Percentiles rank a stretch among this genome's conserved stretches.
These are phyloP conservation scores for Araneus ventricosus DNA, from an alignment of 1,140 invertebrate species.

Conservation along the genomic window DNA sequence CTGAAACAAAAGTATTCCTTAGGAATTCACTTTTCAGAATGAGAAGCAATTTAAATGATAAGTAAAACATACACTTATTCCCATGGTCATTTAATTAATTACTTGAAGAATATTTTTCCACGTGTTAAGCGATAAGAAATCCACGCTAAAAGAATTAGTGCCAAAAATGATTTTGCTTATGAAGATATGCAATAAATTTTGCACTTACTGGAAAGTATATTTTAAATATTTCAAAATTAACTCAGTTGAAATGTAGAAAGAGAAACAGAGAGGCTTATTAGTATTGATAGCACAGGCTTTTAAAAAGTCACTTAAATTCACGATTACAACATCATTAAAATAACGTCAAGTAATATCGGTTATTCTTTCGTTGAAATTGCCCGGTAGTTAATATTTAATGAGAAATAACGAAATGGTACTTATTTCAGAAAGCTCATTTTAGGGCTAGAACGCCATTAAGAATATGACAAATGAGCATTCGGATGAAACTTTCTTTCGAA, in stretches of 20 bases:
- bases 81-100: not conserved
- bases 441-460: not conserved
- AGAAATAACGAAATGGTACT: slow-evolving; percentile 10
- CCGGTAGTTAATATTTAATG: slow-evolving; percentile 28
- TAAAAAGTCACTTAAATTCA: slow-evolving; percentile 44
- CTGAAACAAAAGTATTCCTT: not conserved
- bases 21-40: not conserved
- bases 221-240: slow-evolving; percentile 33
- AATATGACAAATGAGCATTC: not conserved
- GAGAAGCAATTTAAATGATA: not conserved
- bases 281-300: slow-evolving; percentile 9
- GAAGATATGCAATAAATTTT: slow-evolving; percentile 1
- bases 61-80: not conserved
- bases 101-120: not conserved
- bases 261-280: not conserved
- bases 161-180: not conserved
- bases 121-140: not conserved
- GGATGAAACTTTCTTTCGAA: not conserved
- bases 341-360: slow-evolving; percentile 28
- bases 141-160: not conserved
- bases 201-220: not conserved
- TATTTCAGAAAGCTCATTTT: slow-evolving; percentile 17
- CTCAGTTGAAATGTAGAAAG: not conserved
- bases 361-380: not conserved
- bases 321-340: slow-evolving; percentile 43